Evolutionary conservation across 2,113 vertebrate species (phyloP), one percentile per base, ranked within the genome.

Genomic region (Paramormyrops kingsleyae): DNA sequence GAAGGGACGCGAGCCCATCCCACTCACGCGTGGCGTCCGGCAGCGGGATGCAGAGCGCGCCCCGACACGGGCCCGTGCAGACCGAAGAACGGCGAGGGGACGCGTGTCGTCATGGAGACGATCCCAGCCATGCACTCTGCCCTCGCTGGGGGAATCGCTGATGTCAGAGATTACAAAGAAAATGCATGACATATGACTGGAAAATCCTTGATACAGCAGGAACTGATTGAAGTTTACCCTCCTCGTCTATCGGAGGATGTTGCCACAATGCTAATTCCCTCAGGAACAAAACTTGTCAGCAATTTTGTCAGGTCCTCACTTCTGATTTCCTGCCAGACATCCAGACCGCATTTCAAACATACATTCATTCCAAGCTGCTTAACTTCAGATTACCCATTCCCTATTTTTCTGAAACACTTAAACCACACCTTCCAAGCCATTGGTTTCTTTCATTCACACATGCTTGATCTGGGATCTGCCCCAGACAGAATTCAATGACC

Each of bases 181-280:
- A 42, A 50, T 24, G 88, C 21, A 59, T 53, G 50, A 59, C 39
- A 46, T 46, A 42, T 46, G 52, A 62, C 52, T 83, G 17, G 6
- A 56, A 83, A 44, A 83, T 52, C 89, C 59, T 62, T 59, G 80
- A 89, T 35, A 88, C 77, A 83, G 74, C 88, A 89, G 46, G 19
- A 53, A 77, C 21, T 89, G 49, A 50, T 52, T 53, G 46, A 80
- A 21, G 8, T 50, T 53, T 44, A 70, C 39, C 70, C 50, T 70
- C 15, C 21, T 89, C 52, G 50, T 89, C 35, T 53, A 44, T 83
- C 39, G 59, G 24, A 44, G 42, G 52, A 13, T 62, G 50, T 52
- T 27, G 35, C 80, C 80, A n/a, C 35, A 46, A n/a, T 35, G 24
- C 21, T 59, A 27, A 83, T 83, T 19, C 35, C 19, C 19, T 35